Evolutionary conservation across 2,888 invertebrate genomes (phyloP).

Genomic region (Sisyra nigra): DNA sequence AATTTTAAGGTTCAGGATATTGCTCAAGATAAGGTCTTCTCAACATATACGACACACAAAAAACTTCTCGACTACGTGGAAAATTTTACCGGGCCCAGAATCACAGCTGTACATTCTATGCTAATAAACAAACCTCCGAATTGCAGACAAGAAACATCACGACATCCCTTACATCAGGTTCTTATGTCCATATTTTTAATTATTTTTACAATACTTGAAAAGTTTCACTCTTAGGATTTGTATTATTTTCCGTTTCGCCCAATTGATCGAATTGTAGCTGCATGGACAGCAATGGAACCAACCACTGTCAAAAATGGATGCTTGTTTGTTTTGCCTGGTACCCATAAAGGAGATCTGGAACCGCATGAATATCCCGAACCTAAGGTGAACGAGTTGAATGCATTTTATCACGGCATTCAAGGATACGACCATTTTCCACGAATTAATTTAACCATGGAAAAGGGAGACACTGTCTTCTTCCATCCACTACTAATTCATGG

Average conservation of each 20-base stretch:
- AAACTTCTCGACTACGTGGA: constrained; percentile 50
- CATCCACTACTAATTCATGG: constrained; percentile 78
- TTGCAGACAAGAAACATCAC: constrained; percentile 36
- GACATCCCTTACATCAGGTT: constrained; percentile 55
- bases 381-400: constrained; percentile 44
- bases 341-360: constrained; percentile 35
- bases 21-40: constrained; percentile 52
- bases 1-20: constrained; percentile 50
- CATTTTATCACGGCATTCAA: constrained; percentile 43
- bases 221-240: too few species aligned
- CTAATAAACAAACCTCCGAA: constrained; percentile 83
- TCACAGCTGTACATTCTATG: constrained; percentile 71
- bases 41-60: constrained; percentile 45
- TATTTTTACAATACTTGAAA: too few species aligned
- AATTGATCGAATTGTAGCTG: constrained; percentile 58
- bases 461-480: constrained; percentile 79
- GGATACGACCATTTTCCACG: constrained; percentile 30
- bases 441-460: constrained; percentile 56
- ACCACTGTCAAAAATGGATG: constrained; percentile 64
- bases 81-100: constrained; percentile 54
- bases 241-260: constrained; percentile 82
- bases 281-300: constrained; percentile 79
- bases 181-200: too few species aligned
- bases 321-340: constrained; percentile 61
- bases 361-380: constrained; percentile 18